A percentile compares a stretch with the other conserved stretches of the same genome.
These are phyloP conservation scores for Mesoligia furuncula DNA, from an alignment of 2,888 invertebrate genomes.

Conservation along the genomic window DNA sequence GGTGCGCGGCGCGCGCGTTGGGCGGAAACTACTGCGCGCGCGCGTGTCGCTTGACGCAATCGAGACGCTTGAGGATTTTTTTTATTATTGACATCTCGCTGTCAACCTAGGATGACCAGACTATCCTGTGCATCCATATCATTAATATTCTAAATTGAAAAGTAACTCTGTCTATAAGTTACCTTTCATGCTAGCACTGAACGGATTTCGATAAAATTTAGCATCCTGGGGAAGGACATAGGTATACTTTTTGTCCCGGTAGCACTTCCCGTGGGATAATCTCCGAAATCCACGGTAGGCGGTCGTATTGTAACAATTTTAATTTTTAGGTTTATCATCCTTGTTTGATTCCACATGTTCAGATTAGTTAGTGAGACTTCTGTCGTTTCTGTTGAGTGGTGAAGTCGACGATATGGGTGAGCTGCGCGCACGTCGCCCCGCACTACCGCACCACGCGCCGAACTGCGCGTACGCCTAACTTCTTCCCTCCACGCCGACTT, in stretches of 20 bases:
- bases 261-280: too few relatives aligned
- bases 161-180: too few relatives aligned
- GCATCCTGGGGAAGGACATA: too few relatives aligned
- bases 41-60: neutral
- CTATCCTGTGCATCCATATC: neutral
- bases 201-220: too few relatives aligned
- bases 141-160: too few relatives aligned
- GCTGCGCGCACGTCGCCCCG: conserved; percentile 26
- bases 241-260: too few relatives aligned
- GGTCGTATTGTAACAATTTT: neutral
- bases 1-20: neutral
- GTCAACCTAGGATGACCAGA: neutral
- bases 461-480: conserved; percentile 46
- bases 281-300: too few relatives aligned
- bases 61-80: neutral
- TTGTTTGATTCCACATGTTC: too few relatives aligned
- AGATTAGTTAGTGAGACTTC: conserved; percentile 15
- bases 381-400: conserved; percentile 26
- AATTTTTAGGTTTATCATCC: neutral
- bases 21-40: too few relatives aligned
- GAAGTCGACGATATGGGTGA: conserved; percentile 24
- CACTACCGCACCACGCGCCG: conserved; percentile 46
- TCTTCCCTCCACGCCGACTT: conserved; percentile 4
- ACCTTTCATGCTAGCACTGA: too few relatives aligned
- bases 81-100: too few relatives aligned